Evolutionary conservation across 2,113 vertebrate genomes (phyloP), one percentile per base, ranked within the genome.

Genomic region (Sylvietta virens): DNA sequence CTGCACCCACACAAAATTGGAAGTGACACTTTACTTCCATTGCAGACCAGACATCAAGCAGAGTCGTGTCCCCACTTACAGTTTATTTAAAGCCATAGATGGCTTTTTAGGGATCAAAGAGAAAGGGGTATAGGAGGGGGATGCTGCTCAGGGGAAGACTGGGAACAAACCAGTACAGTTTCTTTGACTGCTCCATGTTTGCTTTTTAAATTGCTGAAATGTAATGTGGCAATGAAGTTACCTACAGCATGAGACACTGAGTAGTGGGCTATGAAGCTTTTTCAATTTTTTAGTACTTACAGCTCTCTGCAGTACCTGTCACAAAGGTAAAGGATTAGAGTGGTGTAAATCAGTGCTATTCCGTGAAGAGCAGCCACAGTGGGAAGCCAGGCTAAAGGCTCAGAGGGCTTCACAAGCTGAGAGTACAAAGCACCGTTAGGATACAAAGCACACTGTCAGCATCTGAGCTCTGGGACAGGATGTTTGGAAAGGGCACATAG

Each of bases 31-130:
- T 95, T 44, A 54, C 80, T 95, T 93, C 92, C 81, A 95, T 86
- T 77, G 89, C 88, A 83, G 78, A 92, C 86, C 88, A 97, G 91
- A 94, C 95, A 88, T 96, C 86, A 95, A 93, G 81, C 86, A 89
- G 62, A 79, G 83, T 82, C 15, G 0, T 96, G 91, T 91, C 70
- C 81, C 65, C 37, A 72, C 81, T 93, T 88, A 82, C 0, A 81
- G 92, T 88, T 88, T 95, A 94, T 95, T 96, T 94, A 90, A 96
- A 96, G 81, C 79, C 72, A 53, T 58, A 92, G 92, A 82, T 90
- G 82, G 47, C 64, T 91, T 96, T 95, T 81, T 93, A 94, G 90
- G 78, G 81, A 97, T 93, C 91, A 95, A 97, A 97, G 91, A 91
- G 74, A 86, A 88, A 21, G 20, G 15, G 24, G 6, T 85, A 13